Base-by-base conservation (phyloP, 2,888 invertebrate species). In the Frankliniella fusca region DNA sequence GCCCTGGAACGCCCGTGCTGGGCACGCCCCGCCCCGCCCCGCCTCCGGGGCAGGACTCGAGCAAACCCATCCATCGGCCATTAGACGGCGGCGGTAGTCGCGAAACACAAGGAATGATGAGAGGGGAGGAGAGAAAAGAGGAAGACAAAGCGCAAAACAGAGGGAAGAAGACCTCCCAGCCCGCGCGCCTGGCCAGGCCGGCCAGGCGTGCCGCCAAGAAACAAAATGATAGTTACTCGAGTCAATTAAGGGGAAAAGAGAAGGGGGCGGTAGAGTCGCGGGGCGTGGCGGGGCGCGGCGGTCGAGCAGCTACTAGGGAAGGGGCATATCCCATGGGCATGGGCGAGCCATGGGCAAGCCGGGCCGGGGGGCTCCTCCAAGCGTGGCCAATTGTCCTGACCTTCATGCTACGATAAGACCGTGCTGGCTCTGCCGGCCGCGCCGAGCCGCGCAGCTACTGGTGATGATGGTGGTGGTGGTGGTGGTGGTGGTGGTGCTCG, bases 341-440 rank as follows among this genome's bases (percentile, higher is more conserved):
- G 61, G 20, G 61, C 20, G 20, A 18, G 61, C 38, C 61, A 18
- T 18, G 61, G 61, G 61, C 61, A 15, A 61, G 61, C 27, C 70
- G 70, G 70, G n/a, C 23, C 23, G 1, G 11, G 27, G 23, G 70
- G 70, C 70, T 23, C 70, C 70, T 76, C 70, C 70, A 76, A 76
- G 70, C 70, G 70, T 27, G 70, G 70, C 70, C 70, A 76, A 76
- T 76, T 27, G 70, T 12, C 2, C 23, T 76, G 70, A 76, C 70
- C 70, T 76, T 76, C 70, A 27, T 76, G 70, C 70, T 76, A 27
- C 70, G 70, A 76, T 76, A 76, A 76, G 70, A 27, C 70, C 27
- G 70, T 54, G 70, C 70, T 11, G 70, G 61, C 61, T n/a, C 61
- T 61, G 15, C 12, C 61, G 18, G 15, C 61, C 61, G 15, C 61